Evolutionary conservation across 2,113 vertebrate genomes (phyloP), one percentile per base, ranked within the genome.

Genomic region (Leucosticte australis): DNA sequence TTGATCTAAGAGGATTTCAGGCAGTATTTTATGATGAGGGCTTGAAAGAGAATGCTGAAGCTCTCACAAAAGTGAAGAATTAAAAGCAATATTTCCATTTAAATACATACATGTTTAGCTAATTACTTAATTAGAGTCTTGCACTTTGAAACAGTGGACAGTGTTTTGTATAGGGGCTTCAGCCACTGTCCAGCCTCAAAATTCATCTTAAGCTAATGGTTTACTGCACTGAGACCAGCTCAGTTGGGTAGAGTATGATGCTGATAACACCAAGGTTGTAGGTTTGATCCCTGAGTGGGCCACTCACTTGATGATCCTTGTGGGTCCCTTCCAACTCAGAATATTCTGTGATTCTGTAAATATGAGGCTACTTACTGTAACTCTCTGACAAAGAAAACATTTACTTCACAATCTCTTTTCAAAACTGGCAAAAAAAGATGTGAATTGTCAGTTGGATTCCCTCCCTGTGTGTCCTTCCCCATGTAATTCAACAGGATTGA

Each of bases 1-100:
- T 81, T 95, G 88, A 83, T 95, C 56, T 89, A 65, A 92, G 87
- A 93, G 68, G 67, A 69, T 95, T 94, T 95, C 76, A 65, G 87
- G 52, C 39, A 65, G 33, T 83, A 35, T 93, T 92, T 91, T 84
- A 78, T 87, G 82, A 74, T 1, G 3, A 74, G 17, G 4, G 15
- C 75, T 95, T 91, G 84, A 79, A 95, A 79, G 26, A 79, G 41
- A 92, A 69, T 39, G 18, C 26, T 35, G 31, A 57, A 80, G 8
- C 77, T 95, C 27, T 91, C 27, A 42, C 15, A 64, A 13, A 74
- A 69, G 10, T 88, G 55, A 77, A 88, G 13, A 76, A 91, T 15
- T 56, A 28, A 73, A 87, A 71, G 6, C 73, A 71, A 7, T 62
- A 20, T 76, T 79, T 89, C 82, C 3, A 42, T 83, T 89, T 87